These are phyloP conservation scores for Percina caprodes DNA, from an alignment of 2,113 vertebrate species.

Conservation along the genomic window DNA sequence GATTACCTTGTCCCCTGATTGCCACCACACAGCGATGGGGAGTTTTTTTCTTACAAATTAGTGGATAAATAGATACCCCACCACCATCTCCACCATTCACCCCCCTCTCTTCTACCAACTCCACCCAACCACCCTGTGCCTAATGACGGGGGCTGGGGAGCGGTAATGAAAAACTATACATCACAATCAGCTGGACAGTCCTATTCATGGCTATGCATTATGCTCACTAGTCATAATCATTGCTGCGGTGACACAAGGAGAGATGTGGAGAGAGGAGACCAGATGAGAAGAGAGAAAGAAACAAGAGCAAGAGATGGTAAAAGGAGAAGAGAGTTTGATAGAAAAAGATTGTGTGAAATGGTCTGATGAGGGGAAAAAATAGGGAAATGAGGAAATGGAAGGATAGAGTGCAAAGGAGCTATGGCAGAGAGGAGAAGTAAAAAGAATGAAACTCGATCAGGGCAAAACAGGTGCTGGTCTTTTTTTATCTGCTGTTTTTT, in stretches of 20 bases:
- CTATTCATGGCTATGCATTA: conserved; percentile 97
- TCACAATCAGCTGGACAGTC: conserved; percentile 99
- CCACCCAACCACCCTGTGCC: conserved; percentile 93
- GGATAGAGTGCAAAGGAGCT: conserved; percentile 24
- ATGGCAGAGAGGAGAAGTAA: conserved; percentile 25
- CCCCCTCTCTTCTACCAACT: conserved; percentile 89
- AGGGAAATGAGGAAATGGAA: conserved; percentile 43
- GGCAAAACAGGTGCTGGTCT: conserved; percentile 15
- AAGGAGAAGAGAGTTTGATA: conserved; percentile 42
- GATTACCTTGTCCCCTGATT: conserved; percentile 98
- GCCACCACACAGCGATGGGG: conserved; percentile 91
- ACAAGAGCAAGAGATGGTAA: conserved; percentile 13
- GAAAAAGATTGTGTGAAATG: conserved; percentile 65
- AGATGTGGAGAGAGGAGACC: conserved; percentile 58
- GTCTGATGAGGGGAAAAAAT: conserved; percentile 46
- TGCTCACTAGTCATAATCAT: conserved; percentile 97
- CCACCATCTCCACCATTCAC: conserved; percentile 77
- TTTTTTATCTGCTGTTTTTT: conserved; percentile 43
- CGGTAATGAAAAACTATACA: conserved; percentile 99
- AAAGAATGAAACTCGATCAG: conserved; percentile 50
- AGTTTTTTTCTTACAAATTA: conserved; percentile 95
- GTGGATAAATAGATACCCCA: conserved; percentile 99
- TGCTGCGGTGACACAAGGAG: conserved; percentile 81
- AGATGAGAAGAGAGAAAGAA: conserved; percentile 23
- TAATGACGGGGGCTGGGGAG: conserved; percentile 95